These are phyloP conservation scores for Proterorhinus semilunaris DNA, from an alignment of 2,113 vertebrate genomes.

Conservation along the genomic window DNA sequence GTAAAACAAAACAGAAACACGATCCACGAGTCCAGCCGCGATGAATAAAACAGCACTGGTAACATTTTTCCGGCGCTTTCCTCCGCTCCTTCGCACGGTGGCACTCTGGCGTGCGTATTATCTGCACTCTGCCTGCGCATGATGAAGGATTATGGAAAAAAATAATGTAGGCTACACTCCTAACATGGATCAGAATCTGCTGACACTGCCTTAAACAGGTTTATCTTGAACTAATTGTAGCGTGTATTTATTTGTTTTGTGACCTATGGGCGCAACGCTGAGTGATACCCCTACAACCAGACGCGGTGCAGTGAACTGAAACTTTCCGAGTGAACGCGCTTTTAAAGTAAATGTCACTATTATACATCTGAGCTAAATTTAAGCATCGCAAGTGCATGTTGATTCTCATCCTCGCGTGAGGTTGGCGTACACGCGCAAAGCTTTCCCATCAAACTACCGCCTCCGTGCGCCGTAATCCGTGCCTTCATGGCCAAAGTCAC, in stretches of 20 bases:
- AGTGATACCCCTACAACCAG: neutral
- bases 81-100: conserved; percentile 57
- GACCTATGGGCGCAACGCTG: rapidly evolving
- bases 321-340: conserved; percentile 55
- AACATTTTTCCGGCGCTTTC: conserved; percentile 24
- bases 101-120: conserved; percentile 37
- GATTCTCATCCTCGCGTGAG: neutral
- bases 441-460: conserved; percentile 37
- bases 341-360: conserved; percentile 8
- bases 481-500: conserved; percentile 34
- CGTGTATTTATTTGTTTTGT: too few relatives aligned
- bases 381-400: neutral
- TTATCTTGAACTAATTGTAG: too few relatives aligned
- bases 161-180: neutral
- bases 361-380: conserved; percentile 5
- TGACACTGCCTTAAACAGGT: too few relatives aligned
- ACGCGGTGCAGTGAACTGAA: conserved; percentile 34
- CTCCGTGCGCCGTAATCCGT: conserved; percentile 23
- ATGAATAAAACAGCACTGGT: conserved; percentile 30
- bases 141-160: neutral
- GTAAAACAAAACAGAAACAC: conserved; percentile 26
- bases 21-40: conserved; percentile 15
- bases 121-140: conserved; percentile 18
- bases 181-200: neutral
- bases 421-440: conserved; percentile 20